Base-by-base conservation (phyloP, 2,113 vertebrate genomes). In the Phylloscopus trochiloides region DNA sequence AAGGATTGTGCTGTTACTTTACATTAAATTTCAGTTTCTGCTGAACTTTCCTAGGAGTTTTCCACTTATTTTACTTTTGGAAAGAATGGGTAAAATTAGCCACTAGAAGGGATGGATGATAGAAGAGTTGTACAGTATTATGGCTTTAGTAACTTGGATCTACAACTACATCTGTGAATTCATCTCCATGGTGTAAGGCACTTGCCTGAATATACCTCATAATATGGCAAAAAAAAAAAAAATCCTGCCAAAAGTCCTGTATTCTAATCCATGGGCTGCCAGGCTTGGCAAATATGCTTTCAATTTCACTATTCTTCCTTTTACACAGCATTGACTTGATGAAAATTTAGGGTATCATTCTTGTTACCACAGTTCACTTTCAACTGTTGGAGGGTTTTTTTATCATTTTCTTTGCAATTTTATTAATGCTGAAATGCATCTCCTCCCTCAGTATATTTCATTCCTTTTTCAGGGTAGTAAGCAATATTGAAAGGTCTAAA, bases 121-220 rank as follows among this genome's bases (percentile, higher is more conserved):
- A 57, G 36, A 87, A 47, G 20, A 52, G 9, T 6, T 38, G 24
- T 38, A 29, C 3, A 9, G 14, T 34, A 24, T 13, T 13, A 77
- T 4, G 28, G 17, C 8, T 86, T 82, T 50, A 73, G 21, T 4
- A 63, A 18, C 12, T 10, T 59, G 42, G 24, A 73, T 51, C 25
- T 63, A 22, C 3, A 24, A 21, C 31, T 66, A 29, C 29, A 47
- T 32, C 42, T 88, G 1, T 19, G 32, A 87, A 40, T 43, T 36
- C 8, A 32, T 25, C 17, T 77, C 43, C 8, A 8, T 3, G 5
- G 32, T 14, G 1, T 50, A 54, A 48, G 36, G 34, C 9, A 2
- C 4, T 40, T 88, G 17, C 11, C 47, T 55, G 50, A 77, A 38
- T 1, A 1, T 17, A 29, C 0, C 0, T 31, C 63, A 52, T 0